A percentile compares a stretch with the other conserved stretches of the same genome.
These are phyloP conservation scores for Oryzias melastigma DNA, from an alignment of 2,113 vertebrate species.

Conservation along the genomic window DNA sequence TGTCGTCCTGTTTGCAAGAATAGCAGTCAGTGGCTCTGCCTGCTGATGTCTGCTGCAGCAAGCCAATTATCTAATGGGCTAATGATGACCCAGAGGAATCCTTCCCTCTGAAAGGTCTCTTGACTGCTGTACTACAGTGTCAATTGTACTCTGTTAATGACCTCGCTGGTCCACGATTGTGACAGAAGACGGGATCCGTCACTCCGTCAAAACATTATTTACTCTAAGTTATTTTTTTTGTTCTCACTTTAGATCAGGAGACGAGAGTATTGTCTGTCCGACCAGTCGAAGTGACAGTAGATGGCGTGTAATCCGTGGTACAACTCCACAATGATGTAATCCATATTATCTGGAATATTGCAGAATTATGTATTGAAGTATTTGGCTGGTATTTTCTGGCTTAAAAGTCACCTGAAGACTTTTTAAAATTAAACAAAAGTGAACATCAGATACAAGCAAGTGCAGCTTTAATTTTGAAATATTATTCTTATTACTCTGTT, in stretches of 20 bases:
- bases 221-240: not conserved
- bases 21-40: slow-evolving; percentile 7
- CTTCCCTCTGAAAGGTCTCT: slow-evolving; percentile 23
- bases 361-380: no score
- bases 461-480: no score
- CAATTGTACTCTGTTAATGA: slow-evolving; percentile 45
- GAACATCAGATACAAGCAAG: no score
- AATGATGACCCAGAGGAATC: slow-evolving; percentile 52
- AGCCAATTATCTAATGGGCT: slow-evolving; percentile 59
- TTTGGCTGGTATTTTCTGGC: no score
- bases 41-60: slow-evolving; percentile 21
- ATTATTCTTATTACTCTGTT: no score
- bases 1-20: slow-evolving; percentile 31
- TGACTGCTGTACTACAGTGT: slow-evolving; percentile 26
- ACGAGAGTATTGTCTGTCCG: no score
- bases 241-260: not conserved
- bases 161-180: slow-evolving; percentile 27
- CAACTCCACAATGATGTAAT: no score
- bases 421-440: no score
- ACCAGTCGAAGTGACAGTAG: no score
- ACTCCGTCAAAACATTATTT: slow-evolving; percentile 35
- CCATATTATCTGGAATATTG: no score
- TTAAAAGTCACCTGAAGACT: no score
- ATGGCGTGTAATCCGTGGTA: no score
- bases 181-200: slow-evolving; percentile 39